phyloP scores from a whole-genome alignment of 2,888 invertebrate species.

The Sialis lutaria region DNA sequence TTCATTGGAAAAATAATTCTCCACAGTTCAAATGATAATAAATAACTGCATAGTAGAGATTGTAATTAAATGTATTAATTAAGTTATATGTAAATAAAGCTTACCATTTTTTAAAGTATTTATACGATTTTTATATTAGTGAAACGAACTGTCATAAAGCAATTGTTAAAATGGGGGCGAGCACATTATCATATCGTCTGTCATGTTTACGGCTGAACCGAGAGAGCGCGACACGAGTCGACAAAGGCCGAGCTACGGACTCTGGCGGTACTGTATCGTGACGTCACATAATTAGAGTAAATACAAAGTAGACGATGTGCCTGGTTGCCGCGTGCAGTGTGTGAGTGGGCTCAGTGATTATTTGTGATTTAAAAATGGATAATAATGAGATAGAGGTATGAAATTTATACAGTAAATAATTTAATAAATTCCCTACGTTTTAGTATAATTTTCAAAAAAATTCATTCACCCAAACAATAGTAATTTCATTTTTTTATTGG shows the following conservation, averaged over 20 bases:
- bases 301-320: constrained; percentile 46
- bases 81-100: no score
- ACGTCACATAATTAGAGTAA: constrained; percentile 54
- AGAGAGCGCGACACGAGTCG: constrained; percentile 18
- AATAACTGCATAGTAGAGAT: no score
- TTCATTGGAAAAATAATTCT: no score
- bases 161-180: background rate
- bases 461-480: constrained; percentile 9
- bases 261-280: constrained; percentile 28
- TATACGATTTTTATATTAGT: background rate
- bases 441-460: constrained; percentile 13
- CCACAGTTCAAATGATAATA: no score
- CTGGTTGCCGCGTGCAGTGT: constrained; percentile 38
- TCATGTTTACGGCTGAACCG: constrained; percentile 9
- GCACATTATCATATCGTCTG: background rate
- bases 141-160: background rate
- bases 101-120: background rate
- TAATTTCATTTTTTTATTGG: constrained; percentile 17
- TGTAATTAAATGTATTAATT: no score
- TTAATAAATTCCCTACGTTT: constrained; percentile 12
- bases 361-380: constrained; percentile 25
- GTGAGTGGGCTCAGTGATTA: constrained; percentile 18
- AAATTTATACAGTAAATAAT: constrained; percentile 13
- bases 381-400: constrained; percentile 27
- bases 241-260: constrained; percentile 19